phyloP scores from a whole-genome alignment of 2,113 vertebrate genomes.

The Dipodomys spectabilis region DNA sequence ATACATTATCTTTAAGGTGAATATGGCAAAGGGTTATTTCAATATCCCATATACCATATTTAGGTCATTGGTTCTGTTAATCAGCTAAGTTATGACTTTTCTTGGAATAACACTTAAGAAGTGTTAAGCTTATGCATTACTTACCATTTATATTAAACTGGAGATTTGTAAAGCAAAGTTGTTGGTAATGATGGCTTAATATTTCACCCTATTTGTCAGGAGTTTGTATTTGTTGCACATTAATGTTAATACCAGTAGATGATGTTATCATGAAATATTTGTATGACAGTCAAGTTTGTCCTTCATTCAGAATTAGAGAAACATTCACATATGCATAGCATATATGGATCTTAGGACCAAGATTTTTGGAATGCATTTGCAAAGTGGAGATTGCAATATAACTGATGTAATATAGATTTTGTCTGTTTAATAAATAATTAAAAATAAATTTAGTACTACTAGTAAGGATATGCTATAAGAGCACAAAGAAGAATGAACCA shows the following conservation, averaged over 20 bases:
- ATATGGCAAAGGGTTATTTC: background rate
- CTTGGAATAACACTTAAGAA: background rate
- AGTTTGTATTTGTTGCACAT: background rate
- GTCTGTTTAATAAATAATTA: background rate
- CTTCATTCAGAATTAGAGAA: background rate
- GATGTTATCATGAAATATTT: background rate
- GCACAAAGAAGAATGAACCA: background rate
- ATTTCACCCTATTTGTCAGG: background rate
- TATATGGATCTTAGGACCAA: background rate
- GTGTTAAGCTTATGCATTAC: background rate
- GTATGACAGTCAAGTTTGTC: background rate
- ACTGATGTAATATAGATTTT: background rate
- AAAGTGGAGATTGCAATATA: background rate
- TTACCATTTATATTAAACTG: background rate
- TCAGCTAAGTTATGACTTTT: background rate
- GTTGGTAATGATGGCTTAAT: background rate
- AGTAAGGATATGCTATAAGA: background rate
- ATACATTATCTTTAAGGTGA: background rate
- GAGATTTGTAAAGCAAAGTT: background rate
- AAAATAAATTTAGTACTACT: background rate
- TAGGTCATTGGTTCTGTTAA: background rate
- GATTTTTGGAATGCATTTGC: background rate
- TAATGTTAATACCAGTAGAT: background rate
- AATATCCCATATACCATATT: background rate
- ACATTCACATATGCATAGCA: background rate